Conservation (phyloP, 2,797 vertebrate genomes). For the Heteromormyrus szaboi region DNA sequence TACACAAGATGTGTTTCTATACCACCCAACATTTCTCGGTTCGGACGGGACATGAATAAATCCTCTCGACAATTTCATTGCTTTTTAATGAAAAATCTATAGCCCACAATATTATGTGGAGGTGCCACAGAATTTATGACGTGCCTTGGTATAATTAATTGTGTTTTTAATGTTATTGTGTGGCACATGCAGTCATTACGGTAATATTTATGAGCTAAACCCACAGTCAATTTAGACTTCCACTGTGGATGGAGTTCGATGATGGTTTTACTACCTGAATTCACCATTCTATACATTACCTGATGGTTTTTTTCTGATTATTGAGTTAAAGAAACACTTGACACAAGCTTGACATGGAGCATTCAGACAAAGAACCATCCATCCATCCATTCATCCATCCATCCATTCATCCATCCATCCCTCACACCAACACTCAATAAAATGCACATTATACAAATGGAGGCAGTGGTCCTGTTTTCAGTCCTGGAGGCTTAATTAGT, state of each 20-base stretch:
- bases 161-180: conserved; percentile 14
- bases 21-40: background rate
- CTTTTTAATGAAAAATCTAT: conserved; percentile 14
- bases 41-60: background rate
- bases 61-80: background rate
- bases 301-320: background rate
- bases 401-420: background rate
- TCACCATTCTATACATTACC: background rate
- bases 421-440: background rate
- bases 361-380: background rate
- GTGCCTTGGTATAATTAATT: background rate
- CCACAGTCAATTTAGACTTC: conserved; percentile 2
- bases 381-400: background rate
- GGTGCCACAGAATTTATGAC: background rate
- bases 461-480: background rate
- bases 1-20: background rate
- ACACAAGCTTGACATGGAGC: background rate
- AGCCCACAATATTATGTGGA: conserved; percentile 3
- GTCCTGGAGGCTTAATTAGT: background rate
- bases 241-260: background rate
- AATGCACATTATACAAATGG: background rate
- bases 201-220: background rate
- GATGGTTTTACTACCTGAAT: background rate
- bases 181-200: conserved; percentile 2
- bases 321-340: background rate